Conservation (phyloP, 1,140 invertebrate genomes). For the Drosophila funebris region DNA sequence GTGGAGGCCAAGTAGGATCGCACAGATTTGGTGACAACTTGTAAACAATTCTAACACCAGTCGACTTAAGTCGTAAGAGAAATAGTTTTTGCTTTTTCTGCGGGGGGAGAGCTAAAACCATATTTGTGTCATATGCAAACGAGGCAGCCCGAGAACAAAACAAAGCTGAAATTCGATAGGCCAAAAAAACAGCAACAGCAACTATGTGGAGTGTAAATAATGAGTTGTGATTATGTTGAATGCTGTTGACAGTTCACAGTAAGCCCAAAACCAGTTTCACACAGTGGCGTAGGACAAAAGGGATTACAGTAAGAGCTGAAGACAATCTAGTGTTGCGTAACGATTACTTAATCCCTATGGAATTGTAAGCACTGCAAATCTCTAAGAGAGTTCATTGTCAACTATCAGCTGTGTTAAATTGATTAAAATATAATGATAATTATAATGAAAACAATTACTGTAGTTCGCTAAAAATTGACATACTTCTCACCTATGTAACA, state of each 20-base stretch:
- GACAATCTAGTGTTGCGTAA: too few relatives aligned
- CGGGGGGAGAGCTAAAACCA: not conserved
- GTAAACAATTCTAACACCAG: conserved; percentile 52
- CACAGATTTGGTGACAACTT: conserved; percentile 59
- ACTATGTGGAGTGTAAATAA: conserved; percentile 36
- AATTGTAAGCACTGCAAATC: too few relatives aligned
- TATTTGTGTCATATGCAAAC: conserved; percentile 73
- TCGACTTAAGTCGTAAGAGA: conserved; percentile 47
- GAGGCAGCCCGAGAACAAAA: conserved; percentile 41
- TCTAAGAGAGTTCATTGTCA: too few relatives aligned
- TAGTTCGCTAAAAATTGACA: too few relatives aligned
- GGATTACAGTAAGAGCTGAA: not conserved
- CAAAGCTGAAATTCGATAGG: conserved; percentile 65
- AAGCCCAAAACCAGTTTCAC: conserved; percentile 47
- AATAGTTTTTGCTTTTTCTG: conserved; percentile 30
- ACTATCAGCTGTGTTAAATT: too few relatives aligned
- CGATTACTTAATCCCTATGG: too few relatives aligned
- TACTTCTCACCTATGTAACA: not conserved
- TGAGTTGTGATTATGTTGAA: conserved; percentile 31
- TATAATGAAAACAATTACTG: too few relatives aligned
- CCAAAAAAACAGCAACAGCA: conserved; percentile 47
- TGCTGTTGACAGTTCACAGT: conserved; percentile 53
- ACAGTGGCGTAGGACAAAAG: conserved; percentile 39
- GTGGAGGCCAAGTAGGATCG: conserved; percentile 45
- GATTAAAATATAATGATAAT: too few relatives aligned